Percentiles rank a stretch among this genome's conserved stretches.
Conservation (phyloP, 23 tunicate genomes). For the Trididemnum miniatum region DNA sequence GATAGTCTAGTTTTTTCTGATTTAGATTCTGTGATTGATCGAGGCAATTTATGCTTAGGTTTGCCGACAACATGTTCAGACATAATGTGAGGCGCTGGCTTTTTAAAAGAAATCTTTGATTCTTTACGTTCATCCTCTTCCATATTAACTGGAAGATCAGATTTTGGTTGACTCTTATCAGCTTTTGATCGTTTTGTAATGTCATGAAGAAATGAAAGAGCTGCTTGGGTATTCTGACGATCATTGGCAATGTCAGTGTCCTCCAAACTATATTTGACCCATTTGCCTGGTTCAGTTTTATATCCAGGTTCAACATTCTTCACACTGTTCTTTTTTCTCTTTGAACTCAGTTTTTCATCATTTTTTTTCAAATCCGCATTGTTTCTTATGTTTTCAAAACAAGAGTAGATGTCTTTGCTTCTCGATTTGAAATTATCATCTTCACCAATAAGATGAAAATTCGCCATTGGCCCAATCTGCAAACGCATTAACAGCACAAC, state of each 20-base stretch:
- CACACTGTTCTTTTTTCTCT: not conserved
- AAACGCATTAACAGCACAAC: too few species aligned
- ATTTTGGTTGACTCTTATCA: not conserved
- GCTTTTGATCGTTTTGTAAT: conserved; percentile 22
- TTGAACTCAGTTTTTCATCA: not conserved
- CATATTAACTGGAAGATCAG: not conserved
- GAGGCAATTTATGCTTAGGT: not conserved
- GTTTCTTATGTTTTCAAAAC: conserved; percentile 21
- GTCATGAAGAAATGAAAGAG: conserved; percentile 48
- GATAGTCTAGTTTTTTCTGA: not conserved
- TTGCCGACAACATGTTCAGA: conserved; percentile 27
- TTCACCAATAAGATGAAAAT: conserved; percentile 26
- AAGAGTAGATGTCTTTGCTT: conserved; percentile 19
- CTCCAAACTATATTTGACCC: conserved; percentile 43
- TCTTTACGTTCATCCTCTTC: not conserved
- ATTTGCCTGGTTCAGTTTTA: conserved; percentile 37
- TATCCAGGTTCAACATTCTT: conserved; percentile 24
- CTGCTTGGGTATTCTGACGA: conserved; percentile 56
- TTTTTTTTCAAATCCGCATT: not conserved
- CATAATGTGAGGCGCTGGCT: conserved; percentile 15
- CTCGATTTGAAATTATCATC: conserved; percentile 25
- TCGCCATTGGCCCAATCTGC: too few species aligned
- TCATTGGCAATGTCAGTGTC: conserved; percentile 33
- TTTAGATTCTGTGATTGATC: not conserved
- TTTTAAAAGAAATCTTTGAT: conserved; percentile 14